Evolutionary conservation across 2,113 vertebrate species (phyloP), one percentile per base, ranked within the genome.

Genomic region (Callaeas wilsoni): DNA sequence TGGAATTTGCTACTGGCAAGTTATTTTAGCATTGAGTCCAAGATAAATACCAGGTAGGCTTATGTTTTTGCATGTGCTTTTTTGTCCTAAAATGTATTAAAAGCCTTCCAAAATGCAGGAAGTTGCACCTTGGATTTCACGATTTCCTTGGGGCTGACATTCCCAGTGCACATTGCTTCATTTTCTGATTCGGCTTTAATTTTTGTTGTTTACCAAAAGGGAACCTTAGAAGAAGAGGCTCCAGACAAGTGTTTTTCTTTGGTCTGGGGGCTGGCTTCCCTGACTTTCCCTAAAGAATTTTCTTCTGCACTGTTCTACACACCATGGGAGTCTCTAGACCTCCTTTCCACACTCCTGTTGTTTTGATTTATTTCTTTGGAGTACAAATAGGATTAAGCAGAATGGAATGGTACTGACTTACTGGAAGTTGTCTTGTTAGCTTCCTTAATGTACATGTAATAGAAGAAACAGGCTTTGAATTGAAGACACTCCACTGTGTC

Each of bases 1-100:
- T 97, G 91, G 96, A 97, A 97, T 97, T 96, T 97, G 96, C 96
- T 97, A 97, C 96, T 97, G 96, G 96, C 97, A 96, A 97, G 95
- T 97, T 96, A 92, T 96, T 97, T 91, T 93, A 96, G 87, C 44
- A 62, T 49, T 6, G 5, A 93, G 79, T 96, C 96, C 97, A 97
- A 97, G 87, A 94, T 90, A 97, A 97, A 96, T 87, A 97, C 35
- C 92, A 96, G 93, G 93, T 95, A 96, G 73, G 80, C 64, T 80
- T 76, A 85, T 70, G 85, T 85, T 97, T 97, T 95, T 84, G 71
- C 87, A 77, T 96, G 79, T 81, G 76, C 41, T 92, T 95, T 96
- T 97, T 96, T 96, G 93, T 97, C 89, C 95, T 83, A 52, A 96
- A 96, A 84, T 49, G 85, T 84, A 96, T 91, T 90, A 81, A 91